Conservation (phyloP, 2,888 invertebrate species). For the Scaptomyza parva region DNA sequence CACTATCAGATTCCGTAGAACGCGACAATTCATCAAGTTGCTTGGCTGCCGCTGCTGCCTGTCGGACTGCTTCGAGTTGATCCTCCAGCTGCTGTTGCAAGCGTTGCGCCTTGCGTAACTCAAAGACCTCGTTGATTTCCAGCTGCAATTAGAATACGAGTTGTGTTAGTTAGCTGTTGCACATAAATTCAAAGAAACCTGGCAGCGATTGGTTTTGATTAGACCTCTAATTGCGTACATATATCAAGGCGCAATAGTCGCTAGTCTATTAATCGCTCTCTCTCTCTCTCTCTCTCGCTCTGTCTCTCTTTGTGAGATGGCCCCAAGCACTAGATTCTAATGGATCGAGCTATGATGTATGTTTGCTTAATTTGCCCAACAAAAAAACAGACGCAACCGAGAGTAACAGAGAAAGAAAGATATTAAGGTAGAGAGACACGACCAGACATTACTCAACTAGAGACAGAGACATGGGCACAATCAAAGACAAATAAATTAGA, state of each 20-base stretch:
- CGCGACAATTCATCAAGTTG: slow-evolving; percentile 83
- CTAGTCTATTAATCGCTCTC: slow-evolving; percentile 44
- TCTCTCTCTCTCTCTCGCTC: slow-evolving; percentile 25
- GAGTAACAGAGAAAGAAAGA: not conserved
- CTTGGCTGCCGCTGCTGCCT: slow-evolving; percentile 43
- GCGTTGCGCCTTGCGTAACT: slow-evolving; percentile 82
- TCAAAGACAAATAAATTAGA: slow-evolving; percentile 81
- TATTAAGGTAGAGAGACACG: slow-evolving; percentile 53
- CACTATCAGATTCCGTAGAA: slow-evolving; percentile 82
- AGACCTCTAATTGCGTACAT: slow-evolving; percentile 71
- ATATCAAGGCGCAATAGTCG: slow-evolving; percentile 62
- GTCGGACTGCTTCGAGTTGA: slow-evolving; percentile 51
- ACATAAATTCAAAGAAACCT: slow-evolving; percentile 50
- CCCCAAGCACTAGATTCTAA: slow-evolving; percentile 62
- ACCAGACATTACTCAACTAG: slow-evolving; percentile 50
- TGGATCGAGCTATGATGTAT: slow-evolving; percentile 69
- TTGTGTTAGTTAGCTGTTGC: slow-evolving; percentile 48
- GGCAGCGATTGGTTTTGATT: slow-evolving; percentile 66
- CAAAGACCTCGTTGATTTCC: slow-evolving; percentile 85
- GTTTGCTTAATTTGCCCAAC: slow-evolving; percentile 66
- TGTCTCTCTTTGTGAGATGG: slow-evolving; percentile 9
- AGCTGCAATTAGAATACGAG: slow-evolving; percentile 76
- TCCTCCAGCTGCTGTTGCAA: slow-evolving; percentile 64
- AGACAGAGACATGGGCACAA: slow-evolving; percentile 69
- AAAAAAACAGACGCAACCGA: slow-evolving; percentile 1